A percentile compares a stretch with the other conserved stretches of the same genome.
Evolutionary conservation across 2,113 vertebrate genomes (phyloP).

Genomic region (Zosterops lateralis): DNA sequence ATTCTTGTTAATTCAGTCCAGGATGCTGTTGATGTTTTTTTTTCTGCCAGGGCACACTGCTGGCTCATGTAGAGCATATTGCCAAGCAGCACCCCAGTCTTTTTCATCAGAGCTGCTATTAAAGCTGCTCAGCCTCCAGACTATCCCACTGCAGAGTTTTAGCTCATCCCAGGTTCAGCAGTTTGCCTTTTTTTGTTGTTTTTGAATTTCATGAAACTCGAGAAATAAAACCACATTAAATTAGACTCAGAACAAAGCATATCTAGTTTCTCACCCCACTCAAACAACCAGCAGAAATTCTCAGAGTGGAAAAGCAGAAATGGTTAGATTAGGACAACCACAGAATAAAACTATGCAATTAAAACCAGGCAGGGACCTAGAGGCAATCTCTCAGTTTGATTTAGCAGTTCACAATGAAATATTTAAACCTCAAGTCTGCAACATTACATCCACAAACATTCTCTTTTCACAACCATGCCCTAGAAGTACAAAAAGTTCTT

Average conservation of each 20-base stretch:
- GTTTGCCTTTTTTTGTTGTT: neutral
- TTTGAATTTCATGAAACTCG: neutral
- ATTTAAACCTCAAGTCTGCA: neutral
- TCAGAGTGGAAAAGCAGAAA: slow-evolving; percentile 1
- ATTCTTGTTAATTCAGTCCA: neutral
- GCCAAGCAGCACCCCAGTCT: neutral
- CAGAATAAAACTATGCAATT: neutral
- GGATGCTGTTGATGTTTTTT: neutral
- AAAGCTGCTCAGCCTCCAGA: neutral
- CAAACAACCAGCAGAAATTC: neutral
- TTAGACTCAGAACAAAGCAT: neutral
- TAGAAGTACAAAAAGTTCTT: neutral
- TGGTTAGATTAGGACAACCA: neutral
- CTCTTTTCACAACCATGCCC: neutral
- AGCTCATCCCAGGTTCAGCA: neutral
- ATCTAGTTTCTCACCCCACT: neutral
- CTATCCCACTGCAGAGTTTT: neutral
- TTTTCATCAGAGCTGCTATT: neutral
- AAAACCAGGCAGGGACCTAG: slow-evolving; percentile 15
- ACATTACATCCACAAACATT: neutral
- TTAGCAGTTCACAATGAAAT: slow-evolving; percentile 2
- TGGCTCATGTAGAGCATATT: neutral
- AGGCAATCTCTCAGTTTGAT: neutral
- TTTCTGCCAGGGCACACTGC: neutral
- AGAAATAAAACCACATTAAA: neutral